Conservation (phyloP, 2,888 invertebrate genomes). For the Ecdyonurus torrentis region DNA sequence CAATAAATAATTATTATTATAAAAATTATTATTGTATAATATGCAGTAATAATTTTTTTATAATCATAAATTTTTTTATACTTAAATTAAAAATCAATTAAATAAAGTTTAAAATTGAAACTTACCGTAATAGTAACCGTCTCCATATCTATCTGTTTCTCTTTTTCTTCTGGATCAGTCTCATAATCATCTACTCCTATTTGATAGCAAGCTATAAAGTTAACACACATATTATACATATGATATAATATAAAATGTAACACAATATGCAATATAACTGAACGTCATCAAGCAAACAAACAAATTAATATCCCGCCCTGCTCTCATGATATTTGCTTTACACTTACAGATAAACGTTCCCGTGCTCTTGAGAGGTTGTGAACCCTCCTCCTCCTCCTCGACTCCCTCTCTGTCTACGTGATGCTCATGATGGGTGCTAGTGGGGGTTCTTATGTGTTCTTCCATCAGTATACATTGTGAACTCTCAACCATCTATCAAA, state of each 20-base stretch:
- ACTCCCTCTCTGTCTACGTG: not conserved
- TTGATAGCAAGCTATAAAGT: not conserved
- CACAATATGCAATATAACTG: too few relatives aligned
- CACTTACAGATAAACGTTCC: not conserved
- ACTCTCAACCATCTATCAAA: constrained; percentile 4
- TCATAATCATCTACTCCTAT: not conserved
- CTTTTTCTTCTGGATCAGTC: not conserved
- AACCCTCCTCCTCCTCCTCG: not conserved
- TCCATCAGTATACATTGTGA: not conserved
- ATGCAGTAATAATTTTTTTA: too few relatives aligned
- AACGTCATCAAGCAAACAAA: not conserved
- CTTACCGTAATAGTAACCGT: not conserved
- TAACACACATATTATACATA: too few relatives aligned
- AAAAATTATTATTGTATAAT: too few relatives aligned
- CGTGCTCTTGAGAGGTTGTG: not conserved
- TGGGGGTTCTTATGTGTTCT: not conserved
- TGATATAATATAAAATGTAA: too few relatives aligned
- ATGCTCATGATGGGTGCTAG: not conserved
- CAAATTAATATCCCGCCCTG: too few relatives aligned
- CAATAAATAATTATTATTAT: too few relatives aligned
- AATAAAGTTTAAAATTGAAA: too few relatives aligned
- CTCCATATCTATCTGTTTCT: not conserved
- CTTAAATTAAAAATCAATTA: too few relatives aligned
- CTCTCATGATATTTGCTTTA: not conserved
- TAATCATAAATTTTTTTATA: too few relatives aligned